Evolutionary conservation across 1,140 invertebrate genomes (phyloP).

Genomic region (Lucilia cuprina): DNA sequence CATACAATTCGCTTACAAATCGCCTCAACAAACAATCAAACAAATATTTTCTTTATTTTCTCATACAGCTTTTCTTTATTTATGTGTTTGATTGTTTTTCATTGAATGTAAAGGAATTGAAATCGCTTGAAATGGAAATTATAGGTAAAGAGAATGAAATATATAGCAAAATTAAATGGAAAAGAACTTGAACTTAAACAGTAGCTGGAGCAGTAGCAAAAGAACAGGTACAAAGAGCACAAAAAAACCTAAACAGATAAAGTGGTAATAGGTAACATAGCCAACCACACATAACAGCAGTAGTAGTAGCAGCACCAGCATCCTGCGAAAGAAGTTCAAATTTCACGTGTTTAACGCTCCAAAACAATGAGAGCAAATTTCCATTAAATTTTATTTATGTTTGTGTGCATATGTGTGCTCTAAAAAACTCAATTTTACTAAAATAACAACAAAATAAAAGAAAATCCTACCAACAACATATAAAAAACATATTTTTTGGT

Average conservation of each 20-base stretch:
- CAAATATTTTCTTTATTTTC: neutral
- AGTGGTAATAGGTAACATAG: too few relatives aligned
- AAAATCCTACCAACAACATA: neutral
- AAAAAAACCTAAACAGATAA: too few relatives aligned
- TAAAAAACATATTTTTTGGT: neutral
- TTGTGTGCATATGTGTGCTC: neutral
- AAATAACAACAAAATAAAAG: neutral
- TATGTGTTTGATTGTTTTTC: neutral
- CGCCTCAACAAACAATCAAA: neutral
- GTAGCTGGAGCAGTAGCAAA: neutral
- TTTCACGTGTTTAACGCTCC: slow-evolving; percentile 1
- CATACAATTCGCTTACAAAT: neutral
- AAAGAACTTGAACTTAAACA: too few relatives aligned
- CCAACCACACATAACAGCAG: too few relatives aligned
- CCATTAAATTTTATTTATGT: neutral
- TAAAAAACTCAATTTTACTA: neutral
- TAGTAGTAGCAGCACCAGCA: neutral
- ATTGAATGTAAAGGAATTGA: neutral
- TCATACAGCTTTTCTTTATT: neutral
- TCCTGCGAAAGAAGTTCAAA: neutral
- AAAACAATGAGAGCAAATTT: neutral
- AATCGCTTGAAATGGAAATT: neutral
- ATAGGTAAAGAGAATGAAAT: neutral
- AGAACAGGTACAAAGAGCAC: neutral
- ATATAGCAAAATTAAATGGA: too few relatives aligned